phyloP scores from a whole-genome alignment of 2,113 vertebrate genomes.

The Eurypyga helias region DNA sequence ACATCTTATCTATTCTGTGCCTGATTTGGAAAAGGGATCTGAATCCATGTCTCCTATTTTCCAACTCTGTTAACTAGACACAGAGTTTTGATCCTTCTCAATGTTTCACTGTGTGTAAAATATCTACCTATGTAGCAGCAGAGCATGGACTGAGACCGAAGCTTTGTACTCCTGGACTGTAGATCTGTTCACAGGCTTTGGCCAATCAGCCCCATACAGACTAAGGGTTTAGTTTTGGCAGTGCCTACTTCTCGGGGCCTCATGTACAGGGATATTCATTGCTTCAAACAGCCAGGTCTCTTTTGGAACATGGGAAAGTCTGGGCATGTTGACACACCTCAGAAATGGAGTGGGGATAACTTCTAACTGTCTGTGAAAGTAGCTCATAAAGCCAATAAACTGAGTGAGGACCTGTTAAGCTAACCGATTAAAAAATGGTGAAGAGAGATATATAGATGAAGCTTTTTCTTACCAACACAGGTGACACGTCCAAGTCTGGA shows the following conservation, averaged over 20 bases:
- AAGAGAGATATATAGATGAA: neutral
- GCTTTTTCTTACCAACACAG: neutral
- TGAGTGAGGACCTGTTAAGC: neutral
- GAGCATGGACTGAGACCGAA: neutral
- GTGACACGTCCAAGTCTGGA: neutral
- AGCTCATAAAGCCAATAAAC: neutral
- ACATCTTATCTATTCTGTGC: neutral
- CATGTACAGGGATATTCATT: neutral
- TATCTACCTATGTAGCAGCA: neutral
- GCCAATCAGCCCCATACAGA: neutral
- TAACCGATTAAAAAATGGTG: neutral
- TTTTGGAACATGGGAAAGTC: neutral
- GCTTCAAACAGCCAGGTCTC: neutral
- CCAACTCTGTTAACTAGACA: neutral
- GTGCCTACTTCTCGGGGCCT: neutral
- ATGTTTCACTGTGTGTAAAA: neutral
- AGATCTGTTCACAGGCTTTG: neutral
- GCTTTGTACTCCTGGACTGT: neutral
- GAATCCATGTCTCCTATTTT: neutral
- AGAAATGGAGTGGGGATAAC: neutral
- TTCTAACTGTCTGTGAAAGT: neutral
- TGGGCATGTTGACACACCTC: neutral
- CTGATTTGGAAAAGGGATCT: neutral
- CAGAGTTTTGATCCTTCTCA: neutral
- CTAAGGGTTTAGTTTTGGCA: neutral